Base-by-base conservation (phyloP, 2,113 vertebrate genomes). In the Erinaceus europaeus region DNA sequence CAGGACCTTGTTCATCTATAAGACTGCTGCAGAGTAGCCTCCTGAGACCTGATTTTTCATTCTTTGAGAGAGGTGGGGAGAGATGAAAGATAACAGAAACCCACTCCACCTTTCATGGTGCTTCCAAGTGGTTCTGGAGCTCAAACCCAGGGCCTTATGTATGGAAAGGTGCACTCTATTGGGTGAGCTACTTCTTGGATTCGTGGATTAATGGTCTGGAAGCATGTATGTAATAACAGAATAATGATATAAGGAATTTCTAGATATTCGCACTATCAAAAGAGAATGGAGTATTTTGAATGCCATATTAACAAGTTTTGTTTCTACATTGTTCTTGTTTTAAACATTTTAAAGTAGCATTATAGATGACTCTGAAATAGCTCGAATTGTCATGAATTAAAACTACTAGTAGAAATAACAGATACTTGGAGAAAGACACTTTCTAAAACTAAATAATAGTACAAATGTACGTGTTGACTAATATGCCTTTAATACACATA, bases 321-420 rank as follows among this genome's bases (percentile, higher is more conserved):
- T 13, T 84, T 89, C 13, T 52, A 3, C 5, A 75, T 53, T 71
- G 40, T 0, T 65, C 61, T 82, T 87, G 23, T 18, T 59, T 75
- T 44, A 2, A 59, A 9, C 6, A 62, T 44, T 90, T 27, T 82
- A 44, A 50, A 44, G 2, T 69, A 34, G 9, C 50, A 0, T 7
- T 79, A 11, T 77, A 72, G 36, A 42, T 34, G 9, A 62, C 6
- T 42, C 7, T 57, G 25, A 46, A 74, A 80, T 68, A 42, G 27
- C 53, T 52, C 64, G 25, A 68, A 6, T 57, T 90, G 91, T 84
- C 15, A 76, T 59, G 52, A 89, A 42, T 48, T 20, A 75, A 84
- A 57, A 2, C 55, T 79, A 72, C 20, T 88, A 75, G 42, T 53
- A 50, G 23, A 78, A 91, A 84, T 17, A 86, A n/a, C n/a, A n/a